A percentile compares a stretch with the other conserved stretches of the same genome.
Conservation (phyloP, 2,797 vertebrate species). For the Phataginus tricuspis region DNA sequence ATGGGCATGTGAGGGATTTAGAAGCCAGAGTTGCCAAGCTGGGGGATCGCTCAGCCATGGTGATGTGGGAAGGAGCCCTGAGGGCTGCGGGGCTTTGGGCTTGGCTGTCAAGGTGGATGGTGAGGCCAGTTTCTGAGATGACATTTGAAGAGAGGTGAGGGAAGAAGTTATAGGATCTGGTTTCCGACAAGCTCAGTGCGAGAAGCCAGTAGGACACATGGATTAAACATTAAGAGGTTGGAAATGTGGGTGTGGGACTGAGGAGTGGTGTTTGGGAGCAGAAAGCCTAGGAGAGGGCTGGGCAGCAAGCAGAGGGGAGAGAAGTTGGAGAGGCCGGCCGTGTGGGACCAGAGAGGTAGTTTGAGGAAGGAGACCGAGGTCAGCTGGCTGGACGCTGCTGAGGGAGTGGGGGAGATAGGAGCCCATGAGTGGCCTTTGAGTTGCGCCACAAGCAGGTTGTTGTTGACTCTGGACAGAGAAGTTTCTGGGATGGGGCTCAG, state of each 20-base stretch:
- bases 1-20: background rate
- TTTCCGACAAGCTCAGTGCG: background rate
- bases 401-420: background rate
- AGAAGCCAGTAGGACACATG: background rate
- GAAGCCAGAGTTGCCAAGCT: background rate
- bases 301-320: background rate
- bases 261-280: background rate
- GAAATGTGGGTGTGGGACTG: background rate
- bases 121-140: background rate
- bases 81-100: background rate
- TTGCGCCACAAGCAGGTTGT: background rate
- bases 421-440: background rate
- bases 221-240: background rate
- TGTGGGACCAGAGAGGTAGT: background rate
- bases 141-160: background rate
- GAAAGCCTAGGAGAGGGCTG: background rate
- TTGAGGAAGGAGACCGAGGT: background rate
- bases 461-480: conserved; percentile 9
- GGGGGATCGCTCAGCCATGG: background rate
- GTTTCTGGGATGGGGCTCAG: background rate
- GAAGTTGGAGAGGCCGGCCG: background rate
- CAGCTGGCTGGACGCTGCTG: background rate
- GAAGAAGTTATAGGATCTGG: background rate
- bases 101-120: background rate
- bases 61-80: background rate